phyloP scores from a whole-genome alignment of 92 coral and sea anemone species.

The Heteractis magnifica region DNA sequence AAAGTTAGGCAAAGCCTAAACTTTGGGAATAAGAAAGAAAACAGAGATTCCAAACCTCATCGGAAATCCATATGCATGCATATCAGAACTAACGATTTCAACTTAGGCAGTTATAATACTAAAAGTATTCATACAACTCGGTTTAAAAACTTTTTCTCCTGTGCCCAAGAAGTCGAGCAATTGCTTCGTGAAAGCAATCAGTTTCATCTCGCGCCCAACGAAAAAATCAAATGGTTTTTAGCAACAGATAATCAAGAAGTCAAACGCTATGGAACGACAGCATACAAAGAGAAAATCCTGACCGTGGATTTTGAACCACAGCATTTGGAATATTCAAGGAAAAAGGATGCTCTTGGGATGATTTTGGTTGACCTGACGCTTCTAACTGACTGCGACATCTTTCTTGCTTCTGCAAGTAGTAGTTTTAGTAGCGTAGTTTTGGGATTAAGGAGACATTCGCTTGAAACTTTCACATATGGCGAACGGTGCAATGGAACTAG shows the following conservation, averaged over 20 bases:
- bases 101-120: neutral
- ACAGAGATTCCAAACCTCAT: neutral
- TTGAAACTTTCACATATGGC: neutral
- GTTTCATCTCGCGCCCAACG: neutral
- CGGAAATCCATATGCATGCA: conserved; percentile 4
- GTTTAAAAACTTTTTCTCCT: conserved; percentile 2
- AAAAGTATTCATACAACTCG: neutral
- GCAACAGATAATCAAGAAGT: conserved; percentile 3
- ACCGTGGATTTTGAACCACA: conserved; percentile 7
- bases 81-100: neutral
- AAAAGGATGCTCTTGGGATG: neutral
- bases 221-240: conserved; percentile 10
- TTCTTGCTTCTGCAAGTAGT: neutral
- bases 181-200: neutral
- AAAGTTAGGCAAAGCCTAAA: neutral
- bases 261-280: neutral
- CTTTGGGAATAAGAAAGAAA: neutral
- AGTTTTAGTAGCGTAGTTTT: neutral
- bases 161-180: conserved; percentile 5
- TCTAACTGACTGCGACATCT: neutral
- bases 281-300: neutral
- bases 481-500: neutral
- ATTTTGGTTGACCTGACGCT: neutral
- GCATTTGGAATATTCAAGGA: neutral
- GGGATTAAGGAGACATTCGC: neutral